Conservation (phyloP, 2,888 invertebrate genomes). For the Acanthopleura granulata region DNA sequence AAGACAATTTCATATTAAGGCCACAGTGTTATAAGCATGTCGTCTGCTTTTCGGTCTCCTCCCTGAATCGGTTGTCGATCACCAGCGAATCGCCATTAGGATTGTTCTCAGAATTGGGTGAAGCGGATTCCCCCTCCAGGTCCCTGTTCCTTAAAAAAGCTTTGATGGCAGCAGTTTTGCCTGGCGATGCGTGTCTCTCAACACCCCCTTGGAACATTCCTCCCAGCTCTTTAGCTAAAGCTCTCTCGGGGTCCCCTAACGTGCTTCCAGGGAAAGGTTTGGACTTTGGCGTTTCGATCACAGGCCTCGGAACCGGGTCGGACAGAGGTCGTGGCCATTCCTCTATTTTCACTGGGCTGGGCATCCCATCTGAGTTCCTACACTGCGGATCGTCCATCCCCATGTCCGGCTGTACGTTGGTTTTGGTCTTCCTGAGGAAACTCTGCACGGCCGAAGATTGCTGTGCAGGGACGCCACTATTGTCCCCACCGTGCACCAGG, state of each 20-base stretch:
- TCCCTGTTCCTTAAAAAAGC: conserved; percentile 5
- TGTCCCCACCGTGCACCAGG: neutral
- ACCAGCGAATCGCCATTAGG: neutral
- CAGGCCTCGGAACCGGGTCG: neutral
- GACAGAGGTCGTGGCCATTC: neutral
- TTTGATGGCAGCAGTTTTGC: conserved; percentile 16
- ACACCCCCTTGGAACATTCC: conserved; percentile 1
- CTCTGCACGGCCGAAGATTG: neutral
- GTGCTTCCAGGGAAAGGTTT: neutral
- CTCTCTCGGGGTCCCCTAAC: neutral
- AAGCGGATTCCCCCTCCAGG: neutral
- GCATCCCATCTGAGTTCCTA: neutral
- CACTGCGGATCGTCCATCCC: neutral
- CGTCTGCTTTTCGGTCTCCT: conserved; percentile 7
- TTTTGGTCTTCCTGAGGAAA: conserved; percentile 1
- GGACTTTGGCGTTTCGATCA: conserved; percentile 10
- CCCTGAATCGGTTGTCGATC: neutral
- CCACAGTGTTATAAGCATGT: conserved; percentile 5
- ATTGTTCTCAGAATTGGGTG: neutral
- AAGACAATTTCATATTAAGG: neutral
- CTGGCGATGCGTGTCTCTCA: neutral
- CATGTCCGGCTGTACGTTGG: neutral
- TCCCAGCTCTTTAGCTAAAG: conserved; percentile 12
- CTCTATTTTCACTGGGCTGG: neutral
- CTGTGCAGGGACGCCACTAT: neutral